Percentiles rank a stretch among this genome's conserved stretches.
Evolutionary conservation across 2,888 invertebrate species (phyloP).

Genomic region (Cerastoderma edule): DNA sequence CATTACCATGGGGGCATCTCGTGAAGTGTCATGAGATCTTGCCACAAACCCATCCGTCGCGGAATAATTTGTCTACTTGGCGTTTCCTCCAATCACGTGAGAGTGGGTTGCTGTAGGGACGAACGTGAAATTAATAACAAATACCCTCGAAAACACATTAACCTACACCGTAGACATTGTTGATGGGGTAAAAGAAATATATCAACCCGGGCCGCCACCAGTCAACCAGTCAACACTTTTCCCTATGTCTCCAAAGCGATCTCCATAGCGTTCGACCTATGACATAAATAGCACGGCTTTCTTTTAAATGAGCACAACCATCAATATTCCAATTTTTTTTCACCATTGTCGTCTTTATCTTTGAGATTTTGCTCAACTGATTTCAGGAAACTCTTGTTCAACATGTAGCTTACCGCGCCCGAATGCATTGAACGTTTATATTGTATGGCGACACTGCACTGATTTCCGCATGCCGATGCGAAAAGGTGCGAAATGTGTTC

Average conservation of each 20-base stretch:
- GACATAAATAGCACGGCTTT: no score
- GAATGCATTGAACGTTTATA: no score
- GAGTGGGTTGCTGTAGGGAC: not conserved
- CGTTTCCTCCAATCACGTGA: conserved; percentile 6
- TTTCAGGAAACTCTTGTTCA: no score
- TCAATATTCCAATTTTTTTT: no score
- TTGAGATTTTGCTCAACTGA: no score
- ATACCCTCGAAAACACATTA: conserved; percentile 36
- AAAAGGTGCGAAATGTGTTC: no score
- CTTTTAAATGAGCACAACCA: no score
- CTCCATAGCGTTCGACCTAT: no score
- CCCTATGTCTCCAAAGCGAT: conserved; percentile 18
- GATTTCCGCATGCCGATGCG: no score
- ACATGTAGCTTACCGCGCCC: no score
- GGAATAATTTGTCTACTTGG: conserved; percentile 35
- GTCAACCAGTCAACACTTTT: conserved; percentile 4
- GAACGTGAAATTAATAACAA: conserved; percentile 23
- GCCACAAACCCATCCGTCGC: conserved; percentile 29
- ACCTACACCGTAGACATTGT: conserved; percentile 32
- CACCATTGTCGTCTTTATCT: no score
- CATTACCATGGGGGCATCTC: conserved; percentile 23
- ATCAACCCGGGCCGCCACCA: conserved; percentile 10
- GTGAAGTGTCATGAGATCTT: conserved; percentile 40
- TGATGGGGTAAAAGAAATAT: conserved; percentile 22
- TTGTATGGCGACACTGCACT: no score